These are phyloP conservation scores for Diploptera punctata DNA, from an alignment of 2,888 invertebrate genomes.

Conservation along the genomic window DNA sequence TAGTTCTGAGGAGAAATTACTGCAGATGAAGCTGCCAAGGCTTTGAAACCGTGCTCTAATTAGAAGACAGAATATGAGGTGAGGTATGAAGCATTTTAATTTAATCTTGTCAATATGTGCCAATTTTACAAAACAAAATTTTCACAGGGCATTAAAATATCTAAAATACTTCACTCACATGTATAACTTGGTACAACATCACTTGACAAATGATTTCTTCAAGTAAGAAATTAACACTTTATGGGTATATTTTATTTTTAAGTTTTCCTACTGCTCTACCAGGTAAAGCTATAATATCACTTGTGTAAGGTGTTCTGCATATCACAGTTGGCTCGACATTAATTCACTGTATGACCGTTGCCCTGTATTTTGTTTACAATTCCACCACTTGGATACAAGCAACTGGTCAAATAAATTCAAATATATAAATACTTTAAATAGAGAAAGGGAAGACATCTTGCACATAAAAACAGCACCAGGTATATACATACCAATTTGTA, in stretches of 20 bases:
- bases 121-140: not conserved
- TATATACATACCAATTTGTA: too few species aligned
- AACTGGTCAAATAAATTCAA: constrained; percentile 12
- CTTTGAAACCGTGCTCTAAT: too few species aligned
- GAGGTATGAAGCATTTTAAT: too few species aligned
- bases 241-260: not conserved
- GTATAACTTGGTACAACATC: not conserved
- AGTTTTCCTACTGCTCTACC: constrained; percentile 5
- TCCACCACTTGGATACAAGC: not conserved
- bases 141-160: too few species aligned
- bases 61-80: too few species aligned
- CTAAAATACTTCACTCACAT: too few species aligned
- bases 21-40: too few species aligned
- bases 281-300: constrained; percentile 16
- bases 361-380: not conserved
- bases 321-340: constrained; percentile 20
- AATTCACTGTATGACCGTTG: constrained; percentile 2
- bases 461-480: not conserved
- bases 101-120: not conserved
- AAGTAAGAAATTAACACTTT: constrained; percentile 15
- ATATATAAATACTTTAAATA: constrained; percentile 14
- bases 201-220: not conserved
- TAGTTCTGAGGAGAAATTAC: too few species aligned
- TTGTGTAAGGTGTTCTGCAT: not conserved
- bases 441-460: not conserved